Evolutionary conservation across 1,140 invertebrate species (phyloP), one percentile per base, ranked within the genome.

Genomic region (Thaumatotibia leucotreta): DNA sequence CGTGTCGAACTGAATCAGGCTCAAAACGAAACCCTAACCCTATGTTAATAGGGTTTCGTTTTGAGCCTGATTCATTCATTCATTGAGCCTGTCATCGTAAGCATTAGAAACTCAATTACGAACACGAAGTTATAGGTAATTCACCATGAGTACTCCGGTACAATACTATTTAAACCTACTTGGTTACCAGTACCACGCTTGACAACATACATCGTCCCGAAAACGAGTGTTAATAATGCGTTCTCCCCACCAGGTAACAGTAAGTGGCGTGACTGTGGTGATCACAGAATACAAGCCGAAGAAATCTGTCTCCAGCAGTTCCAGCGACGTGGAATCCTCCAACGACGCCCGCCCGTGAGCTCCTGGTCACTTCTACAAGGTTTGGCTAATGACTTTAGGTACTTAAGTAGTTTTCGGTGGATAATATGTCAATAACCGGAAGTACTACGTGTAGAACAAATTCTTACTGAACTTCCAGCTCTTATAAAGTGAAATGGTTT

Each of bases 211-310:
- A n/a, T n/a, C n/a, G n/a, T n/a, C n/a, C n/a, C n/a, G n/a, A n/a
- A n/a, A n/a, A n/a, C n/a, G 14, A 8, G 5, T 45, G 17, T 45
- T 45, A 45, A n/a, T 39, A 64, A 22, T 45, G 49, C 20, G 11
- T 20, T 9, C 62, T 63, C 24, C 58, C 62, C 62, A 61, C 39
- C 79, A 97, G 90, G 97, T 99, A 67, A 99, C 98, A 32, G 97
- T 99, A 0, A 98, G 98, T 82, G 97, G 97, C 84, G 97, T 99
- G 27, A 99, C 98, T 20, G 98, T 99, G 35, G 95, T 98, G 61
- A 98, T 99, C 76, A 99, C 98, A 49, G 98, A 99, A 90, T 99
- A 98, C 90, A 97, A 98, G 88, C 96, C 97, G 61, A 98, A 98
- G 92, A 89, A 91, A 68, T 86, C 89, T 0, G 85, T 90, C 0